These are phyloP conservation scores for Hormaphis cornu DNA, from an alignment of 1,140 invertebrate species.

Conservation along the genomic window DNA sequence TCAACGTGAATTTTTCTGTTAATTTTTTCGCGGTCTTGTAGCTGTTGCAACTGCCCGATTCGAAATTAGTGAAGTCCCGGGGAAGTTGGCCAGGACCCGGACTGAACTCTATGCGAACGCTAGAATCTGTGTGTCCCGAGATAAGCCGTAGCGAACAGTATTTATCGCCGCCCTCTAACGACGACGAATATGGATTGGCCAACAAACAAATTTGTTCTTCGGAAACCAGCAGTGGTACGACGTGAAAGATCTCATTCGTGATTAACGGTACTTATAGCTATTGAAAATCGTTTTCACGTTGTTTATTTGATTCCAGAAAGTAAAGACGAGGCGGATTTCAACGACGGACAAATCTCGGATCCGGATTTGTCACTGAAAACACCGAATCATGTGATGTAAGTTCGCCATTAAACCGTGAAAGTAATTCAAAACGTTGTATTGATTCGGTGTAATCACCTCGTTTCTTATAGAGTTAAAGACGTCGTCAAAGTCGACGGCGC, in stretches of 20 bases:
- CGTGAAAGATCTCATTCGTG: conserved; percentile 41
- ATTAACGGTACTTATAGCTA: not conserved
- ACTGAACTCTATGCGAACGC: conserved; percentile 38
- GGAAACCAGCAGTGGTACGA: conserved; percentile 25
- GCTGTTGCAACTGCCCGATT: conserved; percentile 59
- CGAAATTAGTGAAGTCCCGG: conserved; percentile 63
- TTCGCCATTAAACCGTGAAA: not conserved
- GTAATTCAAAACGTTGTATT: too few species aligned
- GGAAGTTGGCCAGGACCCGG: conserved; percentile 75
- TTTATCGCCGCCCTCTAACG: conserved; percentile 40
- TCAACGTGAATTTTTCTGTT: not conserved
- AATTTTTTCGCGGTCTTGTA: too few species aligned
- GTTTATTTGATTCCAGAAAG: not conserved
- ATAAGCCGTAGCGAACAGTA: conserved; percentile 78
- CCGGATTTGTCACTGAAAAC: not conserved
- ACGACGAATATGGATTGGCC: conserved; percentile 24
- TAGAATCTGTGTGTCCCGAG: conserved; percentile 48
- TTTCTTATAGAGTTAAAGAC: not conserved
- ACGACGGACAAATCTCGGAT: not conserved
- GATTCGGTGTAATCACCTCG: too few species aligned
- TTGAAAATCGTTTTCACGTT: not conserved
- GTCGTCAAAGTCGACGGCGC: not conserved
- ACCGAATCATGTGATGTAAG: not conserved
- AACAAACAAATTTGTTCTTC: conserved; percentile 24
- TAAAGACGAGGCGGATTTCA: conserved; percentile 4